Conservation (phyloP, 2,888 invertebrate species). For the Thyatira batis region DNA sequence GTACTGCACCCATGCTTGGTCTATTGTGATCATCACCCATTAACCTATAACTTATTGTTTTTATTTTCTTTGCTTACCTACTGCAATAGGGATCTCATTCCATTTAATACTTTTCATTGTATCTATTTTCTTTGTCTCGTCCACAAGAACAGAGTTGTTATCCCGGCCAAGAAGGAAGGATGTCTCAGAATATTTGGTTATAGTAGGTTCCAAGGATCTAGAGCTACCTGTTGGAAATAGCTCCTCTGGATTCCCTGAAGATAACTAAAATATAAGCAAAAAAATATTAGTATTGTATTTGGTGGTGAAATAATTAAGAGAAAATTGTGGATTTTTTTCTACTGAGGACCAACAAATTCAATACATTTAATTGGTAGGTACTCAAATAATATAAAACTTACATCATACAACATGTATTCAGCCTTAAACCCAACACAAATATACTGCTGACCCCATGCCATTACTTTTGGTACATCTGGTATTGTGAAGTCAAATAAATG, state of each 20-base stretch:
- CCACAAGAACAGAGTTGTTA: slow-evolving; percentile 92
- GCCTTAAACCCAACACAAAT: slow-evolving; percentile 93
- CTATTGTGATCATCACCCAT: not conserved
- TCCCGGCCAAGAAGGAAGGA: slow-evolving; percentile 93
- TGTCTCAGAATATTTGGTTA: slow-evolving; percentile 88
- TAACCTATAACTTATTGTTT: not conserved
- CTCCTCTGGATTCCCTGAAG: slow-evolving; percentile 87
- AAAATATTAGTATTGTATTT: slow-evolving; percentile 3
- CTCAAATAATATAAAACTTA: slow-evolving; percentile 56
- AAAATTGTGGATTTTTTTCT: not conserved
- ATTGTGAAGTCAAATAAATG: slow-evolving; percentile 88
- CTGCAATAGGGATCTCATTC: slow-evolving; percentile 88
- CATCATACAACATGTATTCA: slow-evolving; percentile 90
- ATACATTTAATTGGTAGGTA: not conserved
- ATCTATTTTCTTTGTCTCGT: slow-evolving; percentile 84
- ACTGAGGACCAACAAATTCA: too few relatives aligned
- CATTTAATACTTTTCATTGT: slow-evolving; percentile 89
- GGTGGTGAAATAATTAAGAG: too few relatives aligned
- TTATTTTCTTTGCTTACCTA: slow-evolving; percentile 72
- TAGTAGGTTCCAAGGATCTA: slow-evolving; percentile 90
- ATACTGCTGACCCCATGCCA: slow-evolving; percentile 92
- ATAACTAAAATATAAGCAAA: slow-evolving; percentile 47
- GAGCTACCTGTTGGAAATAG: slow-evolving; percentile 92
- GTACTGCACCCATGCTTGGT: too few relatives aligned
- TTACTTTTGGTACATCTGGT: slow-evolving; percentile 89